A percentile compares a stretch with the other conserved stretches of the same genome.
Evolutionary conservation across 2,888 invertebrate species (phyloP).

Genomic region (Petrolisthes manimaculis): DNA sequence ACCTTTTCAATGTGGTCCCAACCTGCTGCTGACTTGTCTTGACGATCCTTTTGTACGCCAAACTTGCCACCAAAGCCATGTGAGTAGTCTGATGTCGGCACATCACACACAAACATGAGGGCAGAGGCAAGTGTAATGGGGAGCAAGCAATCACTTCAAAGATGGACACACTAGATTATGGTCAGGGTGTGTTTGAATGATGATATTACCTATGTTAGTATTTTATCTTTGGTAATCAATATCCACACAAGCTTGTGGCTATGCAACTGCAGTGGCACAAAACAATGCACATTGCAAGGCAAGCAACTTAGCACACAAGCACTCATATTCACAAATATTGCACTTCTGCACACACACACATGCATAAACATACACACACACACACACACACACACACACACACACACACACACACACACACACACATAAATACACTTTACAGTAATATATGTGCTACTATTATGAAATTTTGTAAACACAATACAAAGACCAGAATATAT

Average conservation of each 20-base stretch:
- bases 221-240: no score
- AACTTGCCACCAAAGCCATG: slow-evolving; percentile 72
- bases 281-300: neutral
- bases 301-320: neutral
- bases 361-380: neutral
- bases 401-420: slow-evolving; percentile 1
- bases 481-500: no score
- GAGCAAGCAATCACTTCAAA: no score
- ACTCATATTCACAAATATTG: neutral
- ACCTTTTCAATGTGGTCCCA: slow-evolving; percentile 67
- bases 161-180: no score
- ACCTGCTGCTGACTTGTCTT: slow-evolving; percentile 70
- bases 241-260: neutral
- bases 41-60: slow-evolving; percentile 71
- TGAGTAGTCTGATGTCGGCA: slow-evolving; percentile 41
- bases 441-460: neutral
- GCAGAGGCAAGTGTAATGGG: neutral
- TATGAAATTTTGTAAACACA: no score
- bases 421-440: neutral
- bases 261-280: neutral
- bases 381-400: neutral
- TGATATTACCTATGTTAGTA: no score
- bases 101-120: neutral
- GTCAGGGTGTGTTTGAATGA: no score
- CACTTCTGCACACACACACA: neutral